Evolutionary conservation across 1,140 invertebrate genomes (phyloP).

Genomic region (Hypsibius dujardini): DNA sequence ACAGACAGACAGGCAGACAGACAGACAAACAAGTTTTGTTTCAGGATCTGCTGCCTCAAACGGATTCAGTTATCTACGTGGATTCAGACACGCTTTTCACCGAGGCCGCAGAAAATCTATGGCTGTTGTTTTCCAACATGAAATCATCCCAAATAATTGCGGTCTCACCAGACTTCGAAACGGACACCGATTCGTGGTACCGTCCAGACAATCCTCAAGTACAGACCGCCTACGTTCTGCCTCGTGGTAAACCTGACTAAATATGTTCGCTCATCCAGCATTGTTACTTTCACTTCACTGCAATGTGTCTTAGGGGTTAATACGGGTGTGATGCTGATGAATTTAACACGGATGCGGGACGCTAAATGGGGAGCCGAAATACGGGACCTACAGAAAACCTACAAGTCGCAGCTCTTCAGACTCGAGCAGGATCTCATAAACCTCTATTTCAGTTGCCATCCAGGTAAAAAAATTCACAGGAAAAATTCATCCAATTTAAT

Average conservation of each 20-base stretch:
- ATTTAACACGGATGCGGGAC: conserved; percentile 67
- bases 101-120: neutral
- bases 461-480: too few relatives aligned
- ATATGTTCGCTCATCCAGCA: neutral
- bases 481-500: too few relatives aligned
- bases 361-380: conserved; percentile 63
- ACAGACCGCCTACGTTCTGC: neutral
- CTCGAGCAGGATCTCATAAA: too few relatives aligned
- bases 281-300: too few relatives aligned
- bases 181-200: neutral
- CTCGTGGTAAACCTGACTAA: neutral
- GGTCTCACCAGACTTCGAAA: too few relatives aligned
- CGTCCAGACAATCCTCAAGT: neutral
- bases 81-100: neutral
- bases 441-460: too few relatives aligned
- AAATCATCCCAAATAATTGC: too few relatives aligned
- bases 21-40: neutral
- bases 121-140: neutral
- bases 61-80: neutral
- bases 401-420: too few relatives aligned
- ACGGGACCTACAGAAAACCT: too few relatives aligned
- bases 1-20: too few relatives aligned
- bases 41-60: neutral
- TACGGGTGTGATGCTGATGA: conserved; percentile 93
- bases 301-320: conserved; percentile 52